Conservation (phyloP, 2,888 invertebrate genomes). For the Oscheius myriophilus region DNA sequence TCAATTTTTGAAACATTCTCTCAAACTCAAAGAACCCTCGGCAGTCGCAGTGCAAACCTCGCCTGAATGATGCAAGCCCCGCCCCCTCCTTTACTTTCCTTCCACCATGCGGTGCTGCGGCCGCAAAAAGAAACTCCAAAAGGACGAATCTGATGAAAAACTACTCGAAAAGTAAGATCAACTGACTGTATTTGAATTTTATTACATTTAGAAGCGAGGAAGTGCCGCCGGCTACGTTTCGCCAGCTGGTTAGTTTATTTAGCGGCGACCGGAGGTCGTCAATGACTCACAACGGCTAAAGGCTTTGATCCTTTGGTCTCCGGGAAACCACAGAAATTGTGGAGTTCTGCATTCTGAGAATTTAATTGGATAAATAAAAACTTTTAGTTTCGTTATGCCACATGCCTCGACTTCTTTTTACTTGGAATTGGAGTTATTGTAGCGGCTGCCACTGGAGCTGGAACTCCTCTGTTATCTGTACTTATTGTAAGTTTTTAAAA, state of each 20-base stretch:
- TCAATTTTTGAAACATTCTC: no score
- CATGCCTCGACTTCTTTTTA: conserved; percentile 9
- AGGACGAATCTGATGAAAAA: conserved; percentile 12
- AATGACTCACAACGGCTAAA: no score
- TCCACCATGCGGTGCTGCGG: conserved; percentile 14
- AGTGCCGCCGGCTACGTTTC: conserved; percentile 15
- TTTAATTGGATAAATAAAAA: no score
- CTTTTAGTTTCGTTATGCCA: conserved; percentile 27
- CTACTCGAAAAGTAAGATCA: conserved; percentile 16
- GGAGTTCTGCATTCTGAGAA: no score
- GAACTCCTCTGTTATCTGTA: conserved; percentile 22
- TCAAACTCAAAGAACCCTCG: no score
- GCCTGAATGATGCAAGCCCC: neutral
- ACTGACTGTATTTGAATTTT: neutral
- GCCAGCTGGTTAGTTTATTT: conserved; percentile 24
- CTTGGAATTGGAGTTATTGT: conserved; percentile 16
- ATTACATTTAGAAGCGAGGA: conserved; percentile 11
- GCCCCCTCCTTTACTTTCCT: conserved; percentile 9
- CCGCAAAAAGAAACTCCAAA: neutral
- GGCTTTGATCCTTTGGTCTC: no score
- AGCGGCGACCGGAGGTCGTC: no score
- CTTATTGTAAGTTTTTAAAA: conserved; percentile 30
- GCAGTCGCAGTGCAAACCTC: no score
- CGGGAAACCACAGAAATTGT: no score
- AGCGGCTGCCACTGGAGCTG: conserved; percentile 19